Conservation (phyloP, 2,888 invertebrate species). For the Therioaphis trifolii region DNA sequence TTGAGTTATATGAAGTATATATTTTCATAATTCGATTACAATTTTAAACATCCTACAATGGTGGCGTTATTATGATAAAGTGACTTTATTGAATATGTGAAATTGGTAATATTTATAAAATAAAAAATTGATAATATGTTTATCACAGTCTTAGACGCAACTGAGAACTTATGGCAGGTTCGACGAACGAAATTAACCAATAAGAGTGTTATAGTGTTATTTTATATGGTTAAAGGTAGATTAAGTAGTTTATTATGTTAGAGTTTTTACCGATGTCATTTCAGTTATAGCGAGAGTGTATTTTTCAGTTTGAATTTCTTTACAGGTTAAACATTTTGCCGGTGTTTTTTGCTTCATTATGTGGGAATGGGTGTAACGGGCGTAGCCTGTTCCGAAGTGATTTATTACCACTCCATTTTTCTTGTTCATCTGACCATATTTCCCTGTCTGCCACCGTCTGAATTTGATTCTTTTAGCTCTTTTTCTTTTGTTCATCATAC, state of each 20-base stretch:
- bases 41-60: no score
- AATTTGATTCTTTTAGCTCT: neutral
- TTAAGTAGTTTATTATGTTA: neutral
- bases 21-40: no score
- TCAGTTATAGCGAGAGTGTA: neutral
- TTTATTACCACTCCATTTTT: slow-evolving; percentile 26
- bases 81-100: no score
- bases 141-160: no score
- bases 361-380: neutral
- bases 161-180: no score
- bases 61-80: no score
- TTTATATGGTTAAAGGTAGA: neutral
- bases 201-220: no score
- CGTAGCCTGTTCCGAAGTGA: neutral
- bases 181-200: no score
- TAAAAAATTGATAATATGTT: no score
- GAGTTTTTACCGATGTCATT: neutral
- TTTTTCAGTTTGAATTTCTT: neutral
- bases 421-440: neutral
- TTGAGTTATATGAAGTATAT: no score
- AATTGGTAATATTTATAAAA: no score
- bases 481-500: neutral
- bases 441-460: neutral
- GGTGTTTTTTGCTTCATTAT: neutral
- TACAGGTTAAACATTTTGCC: neutral